Conservation (phyloP, 1,140 invertebrate species). For the Maconellicoccus hirsutus region DNA sequence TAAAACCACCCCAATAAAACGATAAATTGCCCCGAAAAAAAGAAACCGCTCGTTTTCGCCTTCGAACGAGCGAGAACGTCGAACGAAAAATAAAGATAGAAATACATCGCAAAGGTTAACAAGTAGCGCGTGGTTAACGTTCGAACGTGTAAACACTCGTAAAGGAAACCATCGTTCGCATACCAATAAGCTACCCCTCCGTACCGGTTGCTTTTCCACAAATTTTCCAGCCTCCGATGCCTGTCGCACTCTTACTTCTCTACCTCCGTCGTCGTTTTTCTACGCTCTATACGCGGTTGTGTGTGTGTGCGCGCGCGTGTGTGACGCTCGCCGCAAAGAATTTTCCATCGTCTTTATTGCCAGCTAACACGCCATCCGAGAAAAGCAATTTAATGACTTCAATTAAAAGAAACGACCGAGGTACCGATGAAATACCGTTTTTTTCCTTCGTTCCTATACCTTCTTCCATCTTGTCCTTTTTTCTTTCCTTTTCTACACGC, state of each 20-base stretch:
- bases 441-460: neutral
- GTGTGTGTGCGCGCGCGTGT: too few relatives aligned
- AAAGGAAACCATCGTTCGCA: conserved; percentile 14
- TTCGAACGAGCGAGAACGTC: too few relatives aligned
- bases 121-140: conserved; percentile 19
- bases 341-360: neutral
- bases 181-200: conserved; percentile 1
- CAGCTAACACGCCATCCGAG: neutral
- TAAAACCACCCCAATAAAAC: neutral
- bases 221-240: conserved; percentile 19
- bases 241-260: conserved; percentile 2
- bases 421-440: neutral
- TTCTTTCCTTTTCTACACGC: too few relatives aligned
- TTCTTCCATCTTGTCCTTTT: conserved; percentile 13
- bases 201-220: conserved; percentile 14
- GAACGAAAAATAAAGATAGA: conserved; percentile 8
- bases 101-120: conserved; percentile 15
- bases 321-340: too few relatives aligned
- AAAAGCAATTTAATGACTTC: conserved; percentile 2
- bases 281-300: too few relatives aligned
- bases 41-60: neutral
- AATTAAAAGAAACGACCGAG: neutral
- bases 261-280: too few relatives aligned
- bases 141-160: conserved; percentile 18
- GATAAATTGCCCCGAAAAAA: neutral